Base-by-base conservation (phyloP, 92 coral and sea anemone species). In the Desmophyllum pertusum region DNA sequence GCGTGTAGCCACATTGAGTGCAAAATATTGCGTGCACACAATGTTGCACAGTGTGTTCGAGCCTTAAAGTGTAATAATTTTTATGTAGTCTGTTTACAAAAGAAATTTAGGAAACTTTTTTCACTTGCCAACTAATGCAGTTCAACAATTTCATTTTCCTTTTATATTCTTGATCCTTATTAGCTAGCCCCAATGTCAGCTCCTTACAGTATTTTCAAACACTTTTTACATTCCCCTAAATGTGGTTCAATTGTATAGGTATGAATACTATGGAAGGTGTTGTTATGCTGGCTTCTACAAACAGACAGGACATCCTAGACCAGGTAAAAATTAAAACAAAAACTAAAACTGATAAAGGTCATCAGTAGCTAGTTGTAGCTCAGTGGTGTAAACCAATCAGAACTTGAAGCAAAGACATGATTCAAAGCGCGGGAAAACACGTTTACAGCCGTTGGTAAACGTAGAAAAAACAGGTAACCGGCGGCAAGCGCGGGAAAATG, bases 201-300 rank as follows among this genome's bases (percentile, higher is more conserved):
- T 23, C 14, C 30, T 57, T 23, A 57, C 13, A 6, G 29, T 53
- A 17, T 53, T 21, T 53, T n/a, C n/a, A n/a, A n/a, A n/a, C 61
- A n/a, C n/a, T n/a, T n/a, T n/a, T n/a, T n/a, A n/a, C n/a, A n/a
- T n/a, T n/a, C n/a, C n/a, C n/a, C n/a, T n/a, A n/a, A n/a, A n/a
- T n/a, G n/a, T n/a, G n/a, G n/a, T n/a, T n/a, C n/a, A 19, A 66
- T 45, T 17, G 9, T 36, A 23, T n/a, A 69, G 92, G 98, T 94
- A 94, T 96, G 91, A 96, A 96, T 75, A 94, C 98, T 3, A 91
- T 94, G 39, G 98, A 96, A 62, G 98, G 98, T n/a, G 98, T 96
- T 18, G 95, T 96, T 1, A 94, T 96, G 98, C 81, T 96, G 71
- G 98, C 98, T 37, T 96, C 98, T 10, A 96, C 98, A 10, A 96